Conservation (phyloP, 1,140 invertebrate species). For the Drosophila parabipectinata region DNA sequence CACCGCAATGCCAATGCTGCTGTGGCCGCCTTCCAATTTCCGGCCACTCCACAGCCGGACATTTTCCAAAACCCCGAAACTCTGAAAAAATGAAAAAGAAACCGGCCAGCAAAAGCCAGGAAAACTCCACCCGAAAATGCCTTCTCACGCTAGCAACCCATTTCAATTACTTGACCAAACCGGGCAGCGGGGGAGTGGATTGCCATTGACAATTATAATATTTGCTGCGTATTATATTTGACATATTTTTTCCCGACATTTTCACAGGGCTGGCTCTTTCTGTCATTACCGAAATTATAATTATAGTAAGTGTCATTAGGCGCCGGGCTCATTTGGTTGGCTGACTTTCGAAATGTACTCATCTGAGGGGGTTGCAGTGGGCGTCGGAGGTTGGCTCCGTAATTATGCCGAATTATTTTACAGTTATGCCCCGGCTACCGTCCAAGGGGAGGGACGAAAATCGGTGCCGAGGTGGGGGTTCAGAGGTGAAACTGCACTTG, state of each 20-base stretch:
- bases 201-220: slow-evolving; percentile 74
- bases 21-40: slow-evolving; percentile 51
- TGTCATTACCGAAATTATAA: slow-evolving; percentile 83
- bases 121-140: slow-evolving; percentile 42
- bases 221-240: slow-evolving; percentile 75
- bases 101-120: slow-evolving; percentile 10
- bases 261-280: slow-evolving; percentile 39
- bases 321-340: slow-evolving; percentile 68
- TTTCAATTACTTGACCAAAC: slow-evolving; percentile 32
- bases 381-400: slow-evolving; percentile 24
- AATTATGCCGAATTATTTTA: slow-evolving; percentile 78
- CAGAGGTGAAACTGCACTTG: slow-evolving; percentile 45
- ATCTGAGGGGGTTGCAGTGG: background rate
- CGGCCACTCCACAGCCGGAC: slow-evolving; percentile 22
- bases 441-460: background rate
- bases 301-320: slow-evolving; percentile 81
- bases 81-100: background rate
- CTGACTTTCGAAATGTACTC: slow-evolving; percentile 38
- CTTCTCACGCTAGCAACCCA: slow-evolving; percentile 67
- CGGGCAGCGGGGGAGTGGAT: background rate
- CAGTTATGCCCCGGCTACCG: slow-evolving; percentile 56
- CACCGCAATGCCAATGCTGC: slow-evolving; percentile 50
- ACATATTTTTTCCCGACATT: slow-evolving; percentile 68
- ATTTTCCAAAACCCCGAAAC: slow-evolving; percentile 31
- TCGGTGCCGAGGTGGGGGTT: background rate